phyloP scores from a whole-genome alignment of 2,797 vertebrate species.

The Tympanoctomys barrerae region DNA sequence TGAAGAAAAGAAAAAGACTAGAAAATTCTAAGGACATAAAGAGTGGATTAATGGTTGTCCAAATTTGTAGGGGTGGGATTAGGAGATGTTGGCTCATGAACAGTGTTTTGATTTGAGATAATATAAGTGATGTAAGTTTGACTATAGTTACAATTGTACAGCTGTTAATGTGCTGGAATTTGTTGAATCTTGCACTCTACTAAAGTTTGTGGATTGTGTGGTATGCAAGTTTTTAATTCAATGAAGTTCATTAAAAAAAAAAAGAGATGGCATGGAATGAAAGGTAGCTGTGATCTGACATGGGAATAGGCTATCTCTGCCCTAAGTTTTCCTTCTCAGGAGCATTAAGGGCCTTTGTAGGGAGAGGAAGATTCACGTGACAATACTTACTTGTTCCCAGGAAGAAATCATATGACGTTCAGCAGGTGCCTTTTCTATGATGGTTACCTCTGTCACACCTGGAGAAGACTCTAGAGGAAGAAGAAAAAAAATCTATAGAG shows the following conservation, averaged over 20 bases:
- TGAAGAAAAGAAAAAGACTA: background rate
- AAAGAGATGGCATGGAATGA: background rate
- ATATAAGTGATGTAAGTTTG: background rate
- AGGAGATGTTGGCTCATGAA: background rate
- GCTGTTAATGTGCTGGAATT: background rate
- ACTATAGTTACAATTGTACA: background rate
- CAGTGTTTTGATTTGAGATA: background rate
- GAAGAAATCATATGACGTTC: constrained; percentile 94
- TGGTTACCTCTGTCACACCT: constrained; percentile 94
- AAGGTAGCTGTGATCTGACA: background rate
- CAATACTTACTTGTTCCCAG: constrained; percentile 95
- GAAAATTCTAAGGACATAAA: background rate
- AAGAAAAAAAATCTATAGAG: constrained; percentile 49
- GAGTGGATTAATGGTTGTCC: background rate
- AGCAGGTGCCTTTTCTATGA: constrained; percentile 94
- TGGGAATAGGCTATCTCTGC: background rate
- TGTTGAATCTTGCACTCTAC: background rate
- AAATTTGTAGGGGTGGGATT: background rate
- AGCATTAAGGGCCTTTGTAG: background rate
- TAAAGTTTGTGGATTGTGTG: background rate
- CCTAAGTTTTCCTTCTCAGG: constrained; percentile 10
- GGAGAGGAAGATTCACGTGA: background rate
- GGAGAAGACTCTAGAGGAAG: constrained; percentile 93
- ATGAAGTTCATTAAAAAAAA: background rate
- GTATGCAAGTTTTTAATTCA: background rate